phyloP scores from a whole-genome alignment of 2,888 invertebrate genomes.

The Netelia fuscicornis region DNA sequence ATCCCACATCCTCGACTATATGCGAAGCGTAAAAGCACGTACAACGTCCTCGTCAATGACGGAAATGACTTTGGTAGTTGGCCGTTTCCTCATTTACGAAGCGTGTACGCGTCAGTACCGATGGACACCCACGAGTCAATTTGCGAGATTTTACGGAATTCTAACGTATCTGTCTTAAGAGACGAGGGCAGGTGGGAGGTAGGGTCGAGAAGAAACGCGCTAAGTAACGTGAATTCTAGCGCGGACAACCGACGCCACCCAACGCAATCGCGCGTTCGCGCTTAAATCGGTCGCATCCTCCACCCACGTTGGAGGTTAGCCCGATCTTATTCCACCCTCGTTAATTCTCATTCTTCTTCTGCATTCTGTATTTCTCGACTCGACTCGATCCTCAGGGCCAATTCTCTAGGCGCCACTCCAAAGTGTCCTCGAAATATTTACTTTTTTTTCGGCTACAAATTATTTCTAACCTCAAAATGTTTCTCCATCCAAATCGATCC shows the following conservation, averaged over 20 bases:
- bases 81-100: conserved; percentile 82
- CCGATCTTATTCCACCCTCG: conserved; percentile 61
- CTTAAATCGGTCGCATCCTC: conserved; percentile 82
- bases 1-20: conserved; percentile 40
- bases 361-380: conserved; percentile 38
- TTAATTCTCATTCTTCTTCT: conserved; percentile 68
- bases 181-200: conserved; percentile 39
- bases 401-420: conserved; percentile 72
- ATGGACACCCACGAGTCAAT: conserved; percentile 83
- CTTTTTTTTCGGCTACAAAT: neutral
- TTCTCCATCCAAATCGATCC: neutral
- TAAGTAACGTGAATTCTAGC: conserved; percentile 61
- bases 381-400: conserved; percentile 44
- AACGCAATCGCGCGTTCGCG: conserved; percentile 70
- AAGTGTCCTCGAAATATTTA: neutral
- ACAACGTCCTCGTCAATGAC: conserved; percentile 71
- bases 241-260: conserved; percentile 69
- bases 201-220: conserved; percentile 21
- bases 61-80: conserved; percentile 82
- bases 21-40: conserved; percentile 60
- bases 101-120: conserved; percentile 13
- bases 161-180: conserved; percentile 61
- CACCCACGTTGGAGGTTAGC: conserved; percentile 75
- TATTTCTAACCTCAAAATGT: neutral
- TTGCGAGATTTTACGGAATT: conserved; percentile 83